These are phyloP conservation scores for Abrostola tripartita DNA, from an alignment of 2,888 invertebrate genomes.

Conservation along the genomic window DNA sequence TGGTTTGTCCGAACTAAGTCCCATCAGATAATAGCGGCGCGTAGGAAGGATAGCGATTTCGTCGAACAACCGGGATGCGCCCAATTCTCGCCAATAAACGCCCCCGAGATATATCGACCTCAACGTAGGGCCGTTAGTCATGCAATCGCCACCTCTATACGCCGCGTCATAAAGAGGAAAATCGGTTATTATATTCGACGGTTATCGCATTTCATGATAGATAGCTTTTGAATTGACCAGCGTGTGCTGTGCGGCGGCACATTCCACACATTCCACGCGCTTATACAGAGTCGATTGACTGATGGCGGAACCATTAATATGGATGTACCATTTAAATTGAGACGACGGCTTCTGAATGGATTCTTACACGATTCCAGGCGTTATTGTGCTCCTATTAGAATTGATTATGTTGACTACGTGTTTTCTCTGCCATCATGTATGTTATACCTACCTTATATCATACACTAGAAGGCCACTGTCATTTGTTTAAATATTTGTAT, in stretches of 20 bases:
- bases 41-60: constrained; percentile 85
- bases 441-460: constrained; percentile 2
- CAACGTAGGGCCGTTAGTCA: constrained; percentile 66
- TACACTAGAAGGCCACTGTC: background rate
- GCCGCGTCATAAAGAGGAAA: constrained; percentile 70
- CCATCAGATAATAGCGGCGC: constrained; percentile 79
- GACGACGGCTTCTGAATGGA: constrained; percentile 61
- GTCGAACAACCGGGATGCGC: constrained; percentile 87
- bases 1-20: constrained; percentile 74
- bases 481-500: background rate
- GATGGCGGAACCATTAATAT: constrained; percentile 68
- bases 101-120: constrained; percentile 82
- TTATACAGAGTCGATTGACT: constrained; percentile 70
- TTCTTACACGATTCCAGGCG: constrained; percentile 49
- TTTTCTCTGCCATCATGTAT: constrained; percentile 4
- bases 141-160: constrained; percentile 76
- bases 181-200: constrained; percentile 66
- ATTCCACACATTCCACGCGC: constrained; percentile 72
- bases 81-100: constrained; percentile 87
- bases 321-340: constrained; percentile 66
- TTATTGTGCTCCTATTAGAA: constrained; percentile 42
- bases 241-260: constrained; percentile 69
- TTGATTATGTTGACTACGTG: constrained; percentile 7
- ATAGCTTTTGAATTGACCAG: constrained; percentile 77
- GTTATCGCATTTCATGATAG: constrained; percentile 70